Conservation (phyloP, 2,797 vertebrate genomes). For the Falco cherrug region DNA sequence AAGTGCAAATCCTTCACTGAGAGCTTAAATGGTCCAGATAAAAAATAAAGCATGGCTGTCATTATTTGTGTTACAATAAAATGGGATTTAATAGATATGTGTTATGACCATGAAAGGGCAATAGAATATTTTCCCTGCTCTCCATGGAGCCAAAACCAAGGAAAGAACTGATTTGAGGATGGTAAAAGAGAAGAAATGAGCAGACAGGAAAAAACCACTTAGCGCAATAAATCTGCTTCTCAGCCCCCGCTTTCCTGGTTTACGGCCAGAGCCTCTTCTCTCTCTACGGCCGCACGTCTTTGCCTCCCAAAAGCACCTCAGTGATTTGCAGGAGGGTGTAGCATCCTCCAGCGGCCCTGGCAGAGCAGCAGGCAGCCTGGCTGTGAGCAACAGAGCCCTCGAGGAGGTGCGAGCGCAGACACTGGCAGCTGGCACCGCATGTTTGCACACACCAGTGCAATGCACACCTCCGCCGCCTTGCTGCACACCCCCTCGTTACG, state of each 20-base stretch:
- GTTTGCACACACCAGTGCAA: not conserved
- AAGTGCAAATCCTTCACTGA: not conserved
- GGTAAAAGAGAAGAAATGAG: not conserved
- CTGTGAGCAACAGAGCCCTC: not conserved
- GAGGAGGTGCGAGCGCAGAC: not conserved
- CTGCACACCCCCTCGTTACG: fast-evolving
- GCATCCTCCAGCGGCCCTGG: not conserved
- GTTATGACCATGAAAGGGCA: not conserved
- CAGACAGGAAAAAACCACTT: not conserved
- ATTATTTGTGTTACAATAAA: not conserved
- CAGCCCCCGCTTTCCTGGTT: not conserved
- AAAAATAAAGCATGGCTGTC: not conserved
- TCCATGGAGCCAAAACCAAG: not conserved
- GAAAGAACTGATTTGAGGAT: not conserved
- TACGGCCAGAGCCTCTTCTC: not conserved
- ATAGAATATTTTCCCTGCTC: not conserved
- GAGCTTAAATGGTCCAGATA: not conserved
- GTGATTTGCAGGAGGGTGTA: not conserved
- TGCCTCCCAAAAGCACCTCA: not conserved
- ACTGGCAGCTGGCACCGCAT: too few species aligned
- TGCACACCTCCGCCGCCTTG: not conserved
- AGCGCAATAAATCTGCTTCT: not conserved
- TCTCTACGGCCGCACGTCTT: not conserved
- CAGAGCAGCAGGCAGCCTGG: not conserved
- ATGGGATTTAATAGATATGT: not conserved